Evolutionary conservation across 2,113 vertebrate genomes (phyloP), one percentile per base, ranked within the genome.

Genomic region (Sciurus niger): DNA sequence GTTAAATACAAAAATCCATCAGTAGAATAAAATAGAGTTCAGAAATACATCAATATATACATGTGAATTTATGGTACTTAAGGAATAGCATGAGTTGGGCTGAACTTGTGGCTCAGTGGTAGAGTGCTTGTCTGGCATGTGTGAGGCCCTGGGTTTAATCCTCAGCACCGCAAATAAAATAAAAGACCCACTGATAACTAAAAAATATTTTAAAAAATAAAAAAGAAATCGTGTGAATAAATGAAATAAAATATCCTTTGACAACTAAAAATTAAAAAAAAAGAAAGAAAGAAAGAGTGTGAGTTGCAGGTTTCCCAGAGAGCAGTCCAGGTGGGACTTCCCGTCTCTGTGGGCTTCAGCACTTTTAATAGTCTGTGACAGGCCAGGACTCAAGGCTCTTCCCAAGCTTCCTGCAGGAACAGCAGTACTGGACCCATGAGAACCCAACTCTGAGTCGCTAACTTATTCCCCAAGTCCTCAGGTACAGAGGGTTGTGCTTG

Each of bases 401-500:
- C 78, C 95, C 91, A 40, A 28, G 37, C 30, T 25, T 32, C 67
- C 88, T 30, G 96, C 95, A 93, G 96, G 86, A 73, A 86, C 30
- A 90, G 86, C 96, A 96, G 96, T 94, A 93, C 89, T 88, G 96
- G 93, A 93, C 65, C 16, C 89, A 78, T 6, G 6, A 91, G 89
- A 25, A 78, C 78, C 79, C 40, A 40, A 91, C 95, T 96, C 91
- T 65, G 70, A 93, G 70, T 95, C 7, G 40, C 40, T 40, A 4
- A 97, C 90, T 98, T 97, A 97, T 97, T 97, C 40, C 40, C 40
- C 40, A 40, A 4, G 40, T 90, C 92, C 92, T 97, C 97, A 97
- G 98, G 97, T 96, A 90, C 95, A 98, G 98, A 97, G 98, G 98
- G 98, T 77, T 98, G 97, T 97, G 97, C 97, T 96, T 91, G 4